Conservation (phyloP, 2,797 vertebrate species). For the Ambastaia sidthimunki region DNA sequence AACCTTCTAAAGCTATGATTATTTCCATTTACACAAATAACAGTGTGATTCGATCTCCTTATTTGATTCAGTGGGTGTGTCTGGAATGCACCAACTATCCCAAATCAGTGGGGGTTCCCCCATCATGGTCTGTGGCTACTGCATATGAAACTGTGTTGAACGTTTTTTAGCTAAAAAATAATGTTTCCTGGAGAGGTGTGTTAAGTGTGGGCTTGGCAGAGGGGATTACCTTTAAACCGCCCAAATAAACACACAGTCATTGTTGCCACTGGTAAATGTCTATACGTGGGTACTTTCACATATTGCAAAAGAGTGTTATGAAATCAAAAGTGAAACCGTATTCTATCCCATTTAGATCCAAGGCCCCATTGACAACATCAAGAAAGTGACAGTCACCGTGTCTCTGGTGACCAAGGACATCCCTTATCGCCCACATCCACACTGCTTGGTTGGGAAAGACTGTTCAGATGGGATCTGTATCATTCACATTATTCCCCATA, state of each 20-base stretch:
- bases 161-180: slow-evolving; percentile 43
- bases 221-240: slow-evolving; percentile 57
- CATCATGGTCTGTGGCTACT: slow-evolving; percentile 43
- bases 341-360: slow-evolving; percentile 77
- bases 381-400: slow-evolving; percentile 83
- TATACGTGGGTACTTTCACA: slow-evolving; percentile 12
- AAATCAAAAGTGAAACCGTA: slow-evolving; percentile 13
- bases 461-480: slow-evolving; percentile 85
- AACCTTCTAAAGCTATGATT: background rate
- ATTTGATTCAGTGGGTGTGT: slow-evolving; percentile 29
- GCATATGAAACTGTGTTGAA: background rate
- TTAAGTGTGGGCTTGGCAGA: slow-evolving; percentile 42
- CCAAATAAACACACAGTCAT: slow-evolving; percentile 6
- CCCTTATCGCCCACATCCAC: slow-evolving; percentile 91
- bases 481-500: slow-evolving; percentile 80
- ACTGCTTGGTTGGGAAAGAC: slow-evolving; percentile 95
- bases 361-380: slow-evolving; percentile 77
- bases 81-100: slow-evolving; percentile 64
- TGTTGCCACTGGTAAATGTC: slow-evolving; percentile 8
- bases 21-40: background rate
- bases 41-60: background rate
- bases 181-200: slow-evolving; percentile 62
- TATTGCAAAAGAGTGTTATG: background rate
- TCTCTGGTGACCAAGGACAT: slow-evolving; percentile 93
- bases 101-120: slow-evolving; percentile 54